These are phyloP conservation scores for Pseudomyrmex gracilis DNA, from an alignment of 1,140 invertebrate species.

Conservation along the genomic window DNA sequence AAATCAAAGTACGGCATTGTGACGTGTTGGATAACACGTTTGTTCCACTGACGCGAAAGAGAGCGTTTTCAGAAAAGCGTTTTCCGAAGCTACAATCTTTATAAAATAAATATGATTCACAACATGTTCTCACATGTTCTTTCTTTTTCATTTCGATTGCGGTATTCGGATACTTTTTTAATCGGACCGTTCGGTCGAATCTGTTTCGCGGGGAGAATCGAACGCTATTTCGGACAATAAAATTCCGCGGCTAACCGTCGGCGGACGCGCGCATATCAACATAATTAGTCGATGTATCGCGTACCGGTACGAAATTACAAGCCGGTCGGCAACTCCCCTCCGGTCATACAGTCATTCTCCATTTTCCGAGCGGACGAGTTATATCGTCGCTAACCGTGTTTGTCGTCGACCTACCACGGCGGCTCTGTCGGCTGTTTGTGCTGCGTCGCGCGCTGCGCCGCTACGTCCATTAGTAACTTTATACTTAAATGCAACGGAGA, in stretches of 20 bases:
- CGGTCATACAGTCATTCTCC: neutral
- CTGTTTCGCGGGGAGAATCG: neutral
- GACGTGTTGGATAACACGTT: neutral
- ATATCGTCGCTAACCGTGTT: constrained; percentile 37
- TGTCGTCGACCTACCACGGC: constrained; percentile 13
- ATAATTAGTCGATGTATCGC: constrained; percentile 35
- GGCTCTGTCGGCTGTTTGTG: constrained; percentile 39
- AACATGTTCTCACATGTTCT: too few species aligned
- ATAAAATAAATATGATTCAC: too few species aligned
- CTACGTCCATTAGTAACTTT: constrained; percentile 73
- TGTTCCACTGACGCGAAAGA: neutral
- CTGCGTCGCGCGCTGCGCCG: constrained; percentile 15
- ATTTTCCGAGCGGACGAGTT: constrained; percentile 29
- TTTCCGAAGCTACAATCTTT: neutral
- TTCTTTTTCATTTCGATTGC: neutral
- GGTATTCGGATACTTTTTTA: neutral
- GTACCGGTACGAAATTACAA: constrained; percentile 7
- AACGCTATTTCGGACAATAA: constrained; percentile 17
- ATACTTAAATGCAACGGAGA: constrained; percentile 71
- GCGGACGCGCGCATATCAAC: neutral
- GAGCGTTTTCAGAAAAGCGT: neutral
- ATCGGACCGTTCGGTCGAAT: neutral
- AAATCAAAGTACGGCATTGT: neutral
- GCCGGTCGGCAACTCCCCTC: neutral
- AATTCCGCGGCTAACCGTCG: constrained; percentile 18